phyloP scores from a whole-genome alignment of 2,797 vertebrate species.

The Rachycentron canadum region DNA sequence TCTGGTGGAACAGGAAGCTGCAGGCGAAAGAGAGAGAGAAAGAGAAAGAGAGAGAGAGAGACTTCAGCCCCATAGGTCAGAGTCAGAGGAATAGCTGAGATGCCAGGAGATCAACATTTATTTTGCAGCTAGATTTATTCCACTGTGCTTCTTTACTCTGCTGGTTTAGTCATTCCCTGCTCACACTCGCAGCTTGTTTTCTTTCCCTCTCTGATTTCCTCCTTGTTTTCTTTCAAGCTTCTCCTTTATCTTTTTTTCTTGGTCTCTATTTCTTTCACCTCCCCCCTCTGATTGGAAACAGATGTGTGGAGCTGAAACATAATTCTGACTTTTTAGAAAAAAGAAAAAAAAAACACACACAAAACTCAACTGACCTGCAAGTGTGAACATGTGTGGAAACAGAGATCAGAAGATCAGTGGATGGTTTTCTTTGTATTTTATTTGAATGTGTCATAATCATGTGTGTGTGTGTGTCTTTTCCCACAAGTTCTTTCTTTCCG shows the following conservation, averaged over 20 bases:
- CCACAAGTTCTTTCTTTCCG: background rate
- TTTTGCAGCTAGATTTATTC: slow-evolving; percentile 46
- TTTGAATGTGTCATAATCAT: background rate
- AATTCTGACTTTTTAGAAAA: background rate
- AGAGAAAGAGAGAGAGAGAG: slow-evolving; percentile 19
- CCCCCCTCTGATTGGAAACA: slow-evolving; percentile 44
- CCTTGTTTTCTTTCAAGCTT: slow-evolving; percentile 12
- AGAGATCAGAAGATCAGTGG: background rate
- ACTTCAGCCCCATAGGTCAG: slow-evolving; percentile 53
- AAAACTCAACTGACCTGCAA: slow-evolving; percentile 36
- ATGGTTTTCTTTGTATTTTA: background rate
- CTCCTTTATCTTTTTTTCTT: slow-evolving; percentile 11
- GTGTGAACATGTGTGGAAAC: slow-evolving; percentile 22
- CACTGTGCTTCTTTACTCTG: slow-evolving; percentile 22
- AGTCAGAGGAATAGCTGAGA: slow-evolving; percentile 50
- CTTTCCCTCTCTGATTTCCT: slow-evolving; percentile 16
- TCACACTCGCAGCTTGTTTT: slow-evolving; percentile 3
- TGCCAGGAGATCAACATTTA: slow-evolving; percentile 63
- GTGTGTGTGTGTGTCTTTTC: background rate
- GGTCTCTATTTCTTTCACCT: slow-evolving; percentile 1
- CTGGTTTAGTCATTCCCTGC: slow-evolving; percentile 34
- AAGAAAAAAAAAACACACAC: slow-evolving; percentile 36
- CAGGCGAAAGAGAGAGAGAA: slow-evolving; percentile 33
- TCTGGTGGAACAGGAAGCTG: slow-evolving; percentile 65
- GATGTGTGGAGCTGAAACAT: slow-evolving; percentile 46